Conservation (phyloP, 2,888 invertebrate species). For the Trachelus tabidus region DNA sequence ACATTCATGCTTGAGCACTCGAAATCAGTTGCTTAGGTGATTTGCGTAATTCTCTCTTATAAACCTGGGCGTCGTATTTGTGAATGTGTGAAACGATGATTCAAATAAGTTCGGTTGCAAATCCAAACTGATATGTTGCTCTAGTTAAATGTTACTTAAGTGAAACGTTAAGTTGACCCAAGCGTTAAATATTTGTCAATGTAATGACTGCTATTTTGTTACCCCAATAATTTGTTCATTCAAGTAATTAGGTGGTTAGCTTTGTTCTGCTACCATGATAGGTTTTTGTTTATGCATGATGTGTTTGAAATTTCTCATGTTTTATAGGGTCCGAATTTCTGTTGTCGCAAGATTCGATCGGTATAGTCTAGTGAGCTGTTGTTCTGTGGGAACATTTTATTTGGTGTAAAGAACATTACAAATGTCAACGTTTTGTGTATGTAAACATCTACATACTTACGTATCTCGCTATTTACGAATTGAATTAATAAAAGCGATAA, state of each 20-base stretch:
- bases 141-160: neutral
- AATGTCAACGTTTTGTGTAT: slow-evolving; percentile 46
- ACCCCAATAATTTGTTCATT: neutral
- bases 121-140: neutral
- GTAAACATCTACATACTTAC: slow-evolving; percentile 40
- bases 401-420: slow-evolving; percentile 21
- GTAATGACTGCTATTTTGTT: neutral
- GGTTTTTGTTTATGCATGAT: neutral
- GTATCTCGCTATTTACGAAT: slow-evolving; percentile 41
- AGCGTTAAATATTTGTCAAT: neutral
- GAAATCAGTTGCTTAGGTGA: too few species aligned
- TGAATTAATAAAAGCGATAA: slow-evolving; percentile 40
- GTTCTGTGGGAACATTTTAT: slow-evolving; percentile 31
- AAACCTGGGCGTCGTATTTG: neutral
- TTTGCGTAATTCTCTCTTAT: neutral
- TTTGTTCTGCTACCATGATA: neutral
- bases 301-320: neutral
- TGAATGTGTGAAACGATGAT: neutral
- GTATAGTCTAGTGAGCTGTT: neutral
- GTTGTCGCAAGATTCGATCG: neutral
- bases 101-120: neutral
- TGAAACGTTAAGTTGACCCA: neutral
- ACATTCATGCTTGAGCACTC: neutral
- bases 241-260: neutral
- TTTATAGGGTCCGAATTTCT: neutral